phyloP scores from a whole-genome alignment of 2,888 invertebrate species.

The Cephonodes hylas region DNA sequence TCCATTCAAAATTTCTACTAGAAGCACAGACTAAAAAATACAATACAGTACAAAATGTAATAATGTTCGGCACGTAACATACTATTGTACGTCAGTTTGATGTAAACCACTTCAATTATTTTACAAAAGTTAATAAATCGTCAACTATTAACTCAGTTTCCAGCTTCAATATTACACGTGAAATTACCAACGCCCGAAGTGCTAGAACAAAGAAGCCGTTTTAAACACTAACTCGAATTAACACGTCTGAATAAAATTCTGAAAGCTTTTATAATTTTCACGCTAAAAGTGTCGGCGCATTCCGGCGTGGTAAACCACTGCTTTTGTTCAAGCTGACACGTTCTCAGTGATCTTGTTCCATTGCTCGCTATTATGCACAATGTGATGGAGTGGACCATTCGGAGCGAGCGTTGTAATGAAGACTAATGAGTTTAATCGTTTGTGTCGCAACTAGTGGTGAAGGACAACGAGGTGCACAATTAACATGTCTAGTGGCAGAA shows the following conservation, averaged over 20 bases:
- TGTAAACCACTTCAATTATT: not conserved
- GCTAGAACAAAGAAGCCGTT: not conserved
- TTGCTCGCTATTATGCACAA: not conserved
- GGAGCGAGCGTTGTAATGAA: not conserved
- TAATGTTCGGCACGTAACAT: too few species aligned
- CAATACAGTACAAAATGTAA: too few species aligned
- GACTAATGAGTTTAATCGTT: constrained; percentile 4
- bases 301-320: not conserved
- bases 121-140: not conserved
- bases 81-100: too few species aligned
- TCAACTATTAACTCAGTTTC: not conserved
- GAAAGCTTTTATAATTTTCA: constrained; percentile 10
- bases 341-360: not conserved
- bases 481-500: not conserved
- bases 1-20: too few species aligned
- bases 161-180: not conserved
- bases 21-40: too few species aligned
- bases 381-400: not conserved
- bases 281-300: not conserved
- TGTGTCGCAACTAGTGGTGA: not conserved
- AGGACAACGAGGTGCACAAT: not conserved
- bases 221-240: constrained; percentile 5
- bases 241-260: constrained; percentile 7
- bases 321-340: not conserved
- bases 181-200: not conserved